phyloP scores from a whole-genome alignment of 2,888 invertebrate genomes.

The Beris chalybata region DNA sequence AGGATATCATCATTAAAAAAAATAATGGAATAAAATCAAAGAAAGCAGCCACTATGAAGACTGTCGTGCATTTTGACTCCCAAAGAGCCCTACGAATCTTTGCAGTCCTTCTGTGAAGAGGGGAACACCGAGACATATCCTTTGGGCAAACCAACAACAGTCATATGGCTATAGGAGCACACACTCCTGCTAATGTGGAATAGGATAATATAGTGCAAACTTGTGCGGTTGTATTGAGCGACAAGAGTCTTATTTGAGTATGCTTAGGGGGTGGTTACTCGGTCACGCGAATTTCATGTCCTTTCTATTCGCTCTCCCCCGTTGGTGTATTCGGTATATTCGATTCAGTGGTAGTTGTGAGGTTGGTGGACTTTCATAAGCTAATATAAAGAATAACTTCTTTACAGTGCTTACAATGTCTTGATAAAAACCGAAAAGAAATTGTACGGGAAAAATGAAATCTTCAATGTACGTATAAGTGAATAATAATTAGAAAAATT shows the following conservation, averaged over 20 bases:
- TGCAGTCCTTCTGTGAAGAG: neutral
- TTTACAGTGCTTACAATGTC: too few relatives aligned
- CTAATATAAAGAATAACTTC: slow-evolving; percentile 9
- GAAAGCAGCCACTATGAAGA: slow-evolving; percentile 6
- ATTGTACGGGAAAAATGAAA: too few relatives aligned
- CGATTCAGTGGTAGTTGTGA: slow-evolving; percentile 36
- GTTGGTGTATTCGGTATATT: slow-evolving; percentile 15
- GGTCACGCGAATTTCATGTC: slow-evolving; percentile 32
- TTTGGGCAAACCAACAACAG: slow-evolving; percentile 23
- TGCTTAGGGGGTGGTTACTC: slow-evolving; percentile 28
- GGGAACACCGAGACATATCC: slow-evolving; percentile 28
- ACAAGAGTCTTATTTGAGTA: slow-evolving; percentile 22
- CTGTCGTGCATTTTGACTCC: slow-evolving; percentile 5
- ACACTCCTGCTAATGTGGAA: neutral
- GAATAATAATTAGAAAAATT: slow-evolving; percentile 22
- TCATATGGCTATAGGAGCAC: neutral
- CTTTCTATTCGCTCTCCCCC: neutral
- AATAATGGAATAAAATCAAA: neutral
- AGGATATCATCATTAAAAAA: neutral
- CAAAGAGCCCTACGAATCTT: slow-evolving; percentile 13
- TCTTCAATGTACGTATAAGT: slow-evolving; percentile 20
- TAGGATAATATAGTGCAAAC: slow-evolving; percentile 16
- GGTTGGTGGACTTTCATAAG: slow-evolving; percentile 38
- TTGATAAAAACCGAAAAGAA: too few relatives aligned
- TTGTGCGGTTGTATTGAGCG: slow-evolving; percentile 14